Base-by-base conservation (phyloP, 2,797 vertebrate species). In the Dicrostonyx torquatus region DNA sequence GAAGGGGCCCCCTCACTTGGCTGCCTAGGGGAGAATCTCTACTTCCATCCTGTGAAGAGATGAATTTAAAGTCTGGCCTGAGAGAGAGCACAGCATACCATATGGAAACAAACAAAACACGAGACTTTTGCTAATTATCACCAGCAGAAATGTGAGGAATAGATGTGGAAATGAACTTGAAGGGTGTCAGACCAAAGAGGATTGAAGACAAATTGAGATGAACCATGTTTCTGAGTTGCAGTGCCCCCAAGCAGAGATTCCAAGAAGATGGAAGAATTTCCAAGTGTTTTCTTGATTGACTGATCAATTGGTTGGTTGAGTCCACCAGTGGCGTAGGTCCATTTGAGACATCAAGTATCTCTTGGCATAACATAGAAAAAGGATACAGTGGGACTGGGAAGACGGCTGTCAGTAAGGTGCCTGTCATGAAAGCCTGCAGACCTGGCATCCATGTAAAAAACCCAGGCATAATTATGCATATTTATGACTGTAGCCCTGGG, bases 41-140 rank as follows among this genome's bases (percentile, higher is more conserved):
- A 5, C 26, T 45, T 68, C 70, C 1, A 0, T 2, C 10, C 22
- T 18, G 5, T 45, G 8, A 3, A 2, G 8, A 6, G 13, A 24
- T 0, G 3, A 20, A 5, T 53, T 77, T 13, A 2, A 31, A 0
- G 7, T 18, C 53, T 5, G 4, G 22, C 55, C 37, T 24, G 45
- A 10, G 43, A 89, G 64, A 17, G 18, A 79, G 18, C n/a, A 24
- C 3, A 80, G 48, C 12, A 53, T 26, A 68, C 0, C 12, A 18
- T 34, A 3, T 4, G 14, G 55, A 15, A 22, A 75, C 29, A 62
- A 78, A 20, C 11, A 79, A 50, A 76, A 24, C n/a, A 60, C 1
- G 31, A 90, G 48, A n/a, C 18, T 50, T 29, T 78, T 73, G 89
- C 80, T 89, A 58, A 94, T 96, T 96, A 94, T 91, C 95, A 95